These are phyloP conservation scores for Agrochola lota DNA, from an alignment of 2,888 invertebrate species.

Conservation along the genomic window DNA sequence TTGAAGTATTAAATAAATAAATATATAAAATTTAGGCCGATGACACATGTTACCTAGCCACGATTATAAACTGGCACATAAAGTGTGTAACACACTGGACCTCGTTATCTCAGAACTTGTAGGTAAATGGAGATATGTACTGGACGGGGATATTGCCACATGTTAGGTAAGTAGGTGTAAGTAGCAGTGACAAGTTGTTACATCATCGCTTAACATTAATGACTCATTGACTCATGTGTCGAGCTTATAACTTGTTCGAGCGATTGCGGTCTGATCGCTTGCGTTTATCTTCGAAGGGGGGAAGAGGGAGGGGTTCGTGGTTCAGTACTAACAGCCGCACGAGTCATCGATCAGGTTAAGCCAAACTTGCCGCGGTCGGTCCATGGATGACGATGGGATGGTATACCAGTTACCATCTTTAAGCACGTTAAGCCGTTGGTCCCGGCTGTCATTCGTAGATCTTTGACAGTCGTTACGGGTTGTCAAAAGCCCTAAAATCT, in stretches of 20 bases:
- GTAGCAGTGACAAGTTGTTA: slow-evolving; percentile 35
- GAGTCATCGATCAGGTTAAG: background rate
- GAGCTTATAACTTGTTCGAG: slow-evolving; percentile 30
- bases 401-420: too few species aligned
- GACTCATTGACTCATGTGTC: slow-evolving; percentile 53
- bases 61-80: slow-evolving; percentile 28
- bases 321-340: background rate
- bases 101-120: slow-evolving; percentile 45
- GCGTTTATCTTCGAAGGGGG: too few species aligned
- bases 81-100: slow-evolving; percentile 53
- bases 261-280: slow-evolving; percentile 33
- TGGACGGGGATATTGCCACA: slow-evolving; percentile 44
- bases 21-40: background rate
- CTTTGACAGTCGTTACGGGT: background rate
- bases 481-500: background rate
- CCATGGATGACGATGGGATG: too few species aligned
- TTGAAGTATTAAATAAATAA: too few species aligned
- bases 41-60: slow-evolving; percentile 9
- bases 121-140: slow-evolving; percentile 31
- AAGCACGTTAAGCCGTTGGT: background rate
- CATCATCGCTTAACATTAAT: slow-evolving; percentile 53
- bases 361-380: background rate
- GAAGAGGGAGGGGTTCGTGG: too few species aligned
- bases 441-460: background rate
- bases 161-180: slow-evolving; percentile 5